These are phyloP conservation scores for Vicugna pacos DNA, from an alignment of 2,113 vertebrate genomes.

Conservation along the genomic window DNA sequence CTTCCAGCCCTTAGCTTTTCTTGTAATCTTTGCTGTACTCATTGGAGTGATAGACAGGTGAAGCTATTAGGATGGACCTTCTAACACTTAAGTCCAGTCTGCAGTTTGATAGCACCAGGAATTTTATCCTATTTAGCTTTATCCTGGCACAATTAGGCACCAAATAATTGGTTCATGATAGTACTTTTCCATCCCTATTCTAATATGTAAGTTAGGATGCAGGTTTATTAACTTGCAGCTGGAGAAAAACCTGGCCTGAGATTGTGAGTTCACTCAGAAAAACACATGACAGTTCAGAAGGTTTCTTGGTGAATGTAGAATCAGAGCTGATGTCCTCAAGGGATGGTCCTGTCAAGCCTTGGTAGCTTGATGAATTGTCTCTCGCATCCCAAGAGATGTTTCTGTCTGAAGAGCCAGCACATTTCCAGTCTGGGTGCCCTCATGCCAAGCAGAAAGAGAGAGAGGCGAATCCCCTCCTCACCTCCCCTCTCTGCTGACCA, in stretches of 20 bases:
- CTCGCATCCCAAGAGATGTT: constrained; percentile 64
- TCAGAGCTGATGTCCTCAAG: constrained; percentile 66
- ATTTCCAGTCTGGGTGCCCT: constrained; percentile 55
- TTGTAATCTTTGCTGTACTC: not conserved
- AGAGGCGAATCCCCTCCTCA: not conserved
- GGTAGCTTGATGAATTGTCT: constrained; percentile 73
- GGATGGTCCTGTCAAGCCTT: constrained; percentile 67
- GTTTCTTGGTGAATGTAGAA: constrained; percentile 77
- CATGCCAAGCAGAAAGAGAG: not conserved
- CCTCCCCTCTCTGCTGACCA: not conserved
- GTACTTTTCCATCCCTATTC: not conserved
- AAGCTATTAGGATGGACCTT: not conserved
- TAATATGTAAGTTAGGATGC: constrained; percentile 45
- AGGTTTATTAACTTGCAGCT: constrained; percentile 67
- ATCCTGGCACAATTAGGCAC: constrained; percentile 40
- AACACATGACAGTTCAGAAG: constrained; percentile 69
- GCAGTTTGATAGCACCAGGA: not conserved
- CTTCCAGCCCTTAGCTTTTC: constrained; percentile 12
- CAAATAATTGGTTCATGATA: constrained; percentile 58
- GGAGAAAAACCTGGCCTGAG: constrained; percentile 48
- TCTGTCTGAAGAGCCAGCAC: constrained; percentile 53
- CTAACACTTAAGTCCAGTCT: not conserved
- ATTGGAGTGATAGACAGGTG: constrained; percentile 26
- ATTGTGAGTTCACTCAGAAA: constrained; percentile 64
- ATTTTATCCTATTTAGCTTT: constrained; percentile 63